Base-by-base conservation (phyloP, 2,888 invertebrate genomes). In the Serrognathus titanus region DNA sequence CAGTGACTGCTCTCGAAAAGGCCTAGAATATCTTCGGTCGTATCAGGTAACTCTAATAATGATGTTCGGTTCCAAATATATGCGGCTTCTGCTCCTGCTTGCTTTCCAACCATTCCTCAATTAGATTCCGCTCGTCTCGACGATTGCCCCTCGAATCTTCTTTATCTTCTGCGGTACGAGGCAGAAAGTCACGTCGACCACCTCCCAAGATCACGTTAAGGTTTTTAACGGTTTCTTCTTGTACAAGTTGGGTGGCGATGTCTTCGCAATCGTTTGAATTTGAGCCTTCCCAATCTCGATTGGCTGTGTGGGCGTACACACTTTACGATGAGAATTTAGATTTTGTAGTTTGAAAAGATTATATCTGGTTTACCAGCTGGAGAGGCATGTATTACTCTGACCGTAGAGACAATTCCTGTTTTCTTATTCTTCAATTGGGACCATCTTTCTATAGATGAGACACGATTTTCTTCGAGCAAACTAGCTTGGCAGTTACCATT, bases 161-260 rank as follows among this genome's bases (percentile, higher is more conserved):
- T 1, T 80, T 81, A 71, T 81, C 84, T 53, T 65, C 63, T 0
- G 66, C 68, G 3, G 77, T 73, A 41, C 81, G 83, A 0, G 87
- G 86, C 1, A 86, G 71, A 61, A 92, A 84, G 63, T 87, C 84
- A 1, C 77, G 75, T 2, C 88, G 78, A 0, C 92, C 92, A 7
- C 92, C 92, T 0, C 92, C 92, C 72, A 92, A 78, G 45, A 92
- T 84, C 0, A 91, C 90, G 76, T 88, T 87, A 16, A 89, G 82
- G 49, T 85, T 80, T 40, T 78, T 79, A 0, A 90, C 91, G 50
- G 89, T 86, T n/a, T 82, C 80, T 10, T 82, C 80, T 46, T 81
- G 81, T 2, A 92, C 75, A 8, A 92, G 78, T 68, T 92, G 92
- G 51, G 82, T 80, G 0, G 90, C 91, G 57, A 92, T 90, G 67